Evolutionary conservation across 2,888 invertebrate genomes (phyloP).

Genomic region (Pedicia rivosa): DNA sequence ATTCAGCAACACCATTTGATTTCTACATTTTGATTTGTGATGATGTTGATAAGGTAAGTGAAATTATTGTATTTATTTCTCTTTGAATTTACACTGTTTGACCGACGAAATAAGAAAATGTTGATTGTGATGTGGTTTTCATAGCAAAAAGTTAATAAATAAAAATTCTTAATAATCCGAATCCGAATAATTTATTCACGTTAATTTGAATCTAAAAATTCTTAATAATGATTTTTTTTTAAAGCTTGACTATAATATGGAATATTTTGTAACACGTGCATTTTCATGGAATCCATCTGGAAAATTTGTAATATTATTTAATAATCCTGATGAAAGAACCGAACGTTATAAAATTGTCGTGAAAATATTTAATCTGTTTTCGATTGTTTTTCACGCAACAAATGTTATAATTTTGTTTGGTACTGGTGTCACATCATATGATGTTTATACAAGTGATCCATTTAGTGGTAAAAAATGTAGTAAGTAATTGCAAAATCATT

Average conservation of each 20-base stretch:
- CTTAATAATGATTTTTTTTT: too few species aligned
- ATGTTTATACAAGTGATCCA: constrained; percentile 23
- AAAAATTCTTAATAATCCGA: too few species aligned
- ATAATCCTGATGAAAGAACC: constrained; percentile 17
- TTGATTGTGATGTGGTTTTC: too few species aligned
- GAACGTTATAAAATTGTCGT: constrained; percentile 14
- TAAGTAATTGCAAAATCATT: too few species aligned
- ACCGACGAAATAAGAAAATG: too few species aligned
- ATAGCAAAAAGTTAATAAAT: too few species aligned
- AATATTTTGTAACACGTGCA: constrained; percentile 16
- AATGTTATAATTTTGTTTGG: constrained; percentile 24
- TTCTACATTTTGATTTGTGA: constrained; percentile 26
- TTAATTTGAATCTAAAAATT: too few species aligned
- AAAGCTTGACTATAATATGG: constrained; percentile 7
- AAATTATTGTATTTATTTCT: too few species aligned
- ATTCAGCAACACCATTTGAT: constrained; percentile 14
- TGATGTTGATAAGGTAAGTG: constrained; percentile 13
- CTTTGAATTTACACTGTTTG: too few species aligned
- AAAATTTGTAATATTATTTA: constrained; percentile 24
- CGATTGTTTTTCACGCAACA: constrained; percentile 20
- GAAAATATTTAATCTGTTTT: constrained; percentile 19
- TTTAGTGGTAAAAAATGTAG: constrained; percentile 22
- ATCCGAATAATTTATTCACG: too few species aligned
- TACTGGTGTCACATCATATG: constrained; percentile 18
- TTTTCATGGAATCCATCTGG: constrained; percentile 28